A percentile compares a stretch with the other conserved stretches of the same genome.
These are phyloP conservation scores for Cheilosia soror DNA, from an alignment of 2,888 invertebrate genomes.

Conservation along the genomic window DNA sequence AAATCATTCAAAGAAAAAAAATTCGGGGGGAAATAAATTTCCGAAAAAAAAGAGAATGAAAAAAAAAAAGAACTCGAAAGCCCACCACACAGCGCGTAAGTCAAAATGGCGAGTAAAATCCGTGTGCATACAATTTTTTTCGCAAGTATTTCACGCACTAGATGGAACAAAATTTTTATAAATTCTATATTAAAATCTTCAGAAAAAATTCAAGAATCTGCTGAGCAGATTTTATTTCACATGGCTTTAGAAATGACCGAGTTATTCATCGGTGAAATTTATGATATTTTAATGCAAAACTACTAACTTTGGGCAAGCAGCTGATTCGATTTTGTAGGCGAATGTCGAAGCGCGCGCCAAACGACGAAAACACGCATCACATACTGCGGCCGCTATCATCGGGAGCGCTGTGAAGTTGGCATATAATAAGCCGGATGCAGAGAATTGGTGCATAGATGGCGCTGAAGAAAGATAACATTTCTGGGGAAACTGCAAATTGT, in stretches of 20 bases:
- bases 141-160: conserved; percentile 48
- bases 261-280: conserved; percentile 62
- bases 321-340: conserved; percentile 75
- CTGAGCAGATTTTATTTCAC: conserved; percentile 40
- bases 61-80: conserved; percentile 56
- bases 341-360: conserved; percentile 74
- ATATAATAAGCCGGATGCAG: neutral
- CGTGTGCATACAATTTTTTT: conserved; percentile 63
- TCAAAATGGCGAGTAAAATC: conserved; percentile 73
- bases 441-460: conserved; percentile 35
- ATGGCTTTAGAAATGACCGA: conserved; percentile 42
- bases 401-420: conserved; percentile 61
- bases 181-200: conserved; percentile 55
- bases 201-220: conserved; percentile 63
- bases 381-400: conserved; percentile 59
- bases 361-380: conserved; percentile 75
- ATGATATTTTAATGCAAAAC: conserved; percentile 74
- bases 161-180: conserved; percentile 51
- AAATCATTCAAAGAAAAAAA: conserved; percentile 53
- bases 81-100: conserved; percentile 74
- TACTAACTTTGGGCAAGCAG: conserved; percentile 70
- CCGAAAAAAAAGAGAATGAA: conserved; percentile 42
- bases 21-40: conserved; percentile 39
- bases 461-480: neutral
- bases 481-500: neutral